Base-by-base conservation (phyloP, 2,888 invertebrate genomes). In the Volucella inflata region DNA sequence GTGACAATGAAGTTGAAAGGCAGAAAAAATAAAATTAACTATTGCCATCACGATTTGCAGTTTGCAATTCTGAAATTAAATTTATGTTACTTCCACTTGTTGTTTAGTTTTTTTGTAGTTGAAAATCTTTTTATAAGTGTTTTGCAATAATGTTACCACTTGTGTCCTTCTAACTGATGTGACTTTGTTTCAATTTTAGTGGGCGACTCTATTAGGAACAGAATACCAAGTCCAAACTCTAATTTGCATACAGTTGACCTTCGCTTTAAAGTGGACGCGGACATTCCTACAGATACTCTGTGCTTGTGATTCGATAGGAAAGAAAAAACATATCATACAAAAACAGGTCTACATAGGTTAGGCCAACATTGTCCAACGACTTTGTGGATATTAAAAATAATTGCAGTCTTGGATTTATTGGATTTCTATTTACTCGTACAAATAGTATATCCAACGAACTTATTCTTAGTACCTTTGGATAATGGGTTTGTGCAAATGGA, bases 201-300 rank as follows among this genome's bases (percentile, higher is more conserved):
- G 70, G 70, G 76, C 64, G 65, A 50, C 44, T 67, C 53, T 57
- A 70, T 70, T 68, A 70, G 76, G 62, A 80, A 75, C 60, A 62
- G 75, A 74, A 74, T 79, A 67, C 65, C 59, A 59, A 74, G 51
- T 50, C 30, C 6, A 30, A 30, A 38, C 3, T 59, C 11, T 60
- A 48, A 70, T 81, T 81, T 81, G 81, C 76, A 81, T 81, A 70
- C 68, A 17, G 70, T 70, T 76, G 81, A 64, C 81, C 81, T 81
- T 80, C 80, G 55, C n/a, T 57, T 68, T 62, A 30, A 30, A 30
- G 30, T 44, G 55, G 12, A 11, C 51, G 21, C 40, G 55, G 62
- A 51, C 55, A 55, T 76, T 42, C 44, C 70, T 50, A 50, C 17
- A 55, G 14, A 44, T 62, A 46, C 44, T 51, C 44, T 30, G 30